Evolutionary conservation across 64 coral and sea anemone species (phyloP).

Genomic region (Actinia tenebrosa): DNA sequence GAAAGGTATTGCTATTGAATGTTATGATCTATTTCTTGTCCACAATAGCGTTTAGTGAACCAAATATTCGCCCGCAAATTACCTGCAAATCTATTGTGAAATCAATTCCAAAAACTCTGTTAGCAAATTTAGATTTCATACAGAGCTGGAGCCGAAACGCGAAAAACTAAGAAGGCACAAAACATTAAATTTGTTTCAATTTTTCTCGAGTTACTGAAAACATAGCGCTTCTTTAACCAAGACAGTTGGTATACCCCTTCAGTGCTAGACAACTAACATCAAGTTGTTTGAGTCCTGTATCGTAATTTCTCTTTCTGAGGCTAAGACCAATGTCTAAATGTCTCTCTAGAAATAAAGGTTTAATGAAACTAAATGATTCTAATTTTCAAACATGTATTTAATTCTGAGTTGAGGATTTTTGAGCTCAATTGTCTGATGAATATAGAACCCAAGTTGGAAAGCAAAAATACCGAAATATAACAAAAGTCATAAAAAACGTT

Average conservation of each 20-base stretch:
- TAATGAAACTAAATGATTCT: slow-evolving; percentile 2
- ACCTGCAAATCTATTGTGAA: slow-evolving; percentile 20
- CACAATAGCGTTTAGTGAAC: slow-evolving; percentile 5
- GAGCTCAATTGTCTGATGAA: neutral
- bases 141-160: neutral
- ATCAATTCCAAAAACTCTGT: slow-evolving; percentile 17
- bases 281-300: too few species aligned
- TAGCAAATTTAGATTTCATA: neutral
- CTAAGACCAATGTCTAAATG: neutral
- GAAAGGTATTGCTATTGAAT: neutral
- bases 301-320: too few species aligned
- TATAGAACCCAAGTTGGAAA: neutral
- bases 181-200: neutral
- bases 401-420: neutral
- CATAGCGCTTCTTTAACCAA: neutral
- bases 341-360: neutral
- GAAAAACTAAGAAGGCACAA: neutral
- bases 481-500: neutral
- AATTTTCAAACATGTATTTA: neutral
- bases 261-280: neutral
- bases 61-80: slow-evolving; percentile 23
- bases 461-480: neutral
- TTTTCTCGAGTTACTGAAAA: neutral
- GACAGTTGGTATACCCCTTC: neutral
- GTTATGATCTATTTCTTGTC: slow-evolving; percentile 11